phyloP scores from a whole-genome alignment of 2,113 vertebrate species.

The Hiodon tergisus region DNA sequence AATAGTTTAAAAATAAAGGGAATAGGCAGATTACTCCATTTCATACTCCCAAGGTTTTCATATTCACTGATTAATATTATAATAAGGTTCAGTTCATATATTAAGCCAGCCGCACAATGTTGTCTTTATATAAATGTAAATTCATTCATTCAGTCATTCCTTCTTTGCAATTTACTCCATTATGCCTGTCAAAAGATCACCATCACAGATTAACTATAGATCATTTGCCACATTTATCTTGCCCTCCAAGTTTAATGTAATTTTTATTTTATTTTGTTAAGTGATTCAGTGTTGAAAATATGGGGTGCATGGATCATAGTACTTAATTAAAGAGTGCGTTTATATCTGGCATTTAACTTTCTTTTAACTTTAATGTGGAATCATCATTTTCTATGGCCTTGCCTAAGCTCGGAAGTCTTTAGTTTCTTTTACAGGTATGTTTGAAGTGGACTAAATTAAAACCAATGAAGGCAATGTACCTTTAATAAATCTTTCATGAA shows the following conservation, averaged over 20 bases:
- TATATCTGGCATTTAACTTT: background rate
- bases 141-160: constrained; percentile 26
- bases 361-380: background rate
- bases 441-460: background rate
- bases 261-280: constrained; percentile 6
- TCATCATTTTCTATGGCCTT: background rate
- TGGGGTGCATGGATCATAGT: background rate
- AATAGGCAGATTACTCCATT: constrained; percentile 25
- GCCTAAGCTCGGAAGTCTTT: background rate
- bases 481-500: background rate
- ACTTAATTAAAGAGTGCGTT: background rate
- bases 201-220: constrained; percentile 32
- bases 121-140: constrained; percentile 41
- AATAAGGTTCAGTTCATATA: constrained; percentile 38
- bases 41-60: constrained; percentile 30
- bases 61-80: constrained; percentile 37
- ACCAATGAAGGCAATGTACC: too few relatives aligned
- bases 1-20: background rate
- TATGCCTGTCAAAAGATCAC: constrained; percentile 32
- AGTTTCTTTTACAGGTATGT: background rate
- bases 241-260: constrained; percentile 10
- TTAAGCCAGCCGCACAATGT: constrained; percentile 29
- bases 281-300: background rate
- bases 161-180: constrained; percentile 28
- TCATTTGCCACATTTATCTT: constrained; percentile 14